Conservation (phyloP, 2,888 invertebrate genomes). For the Nomada ruficornis region DNA sequence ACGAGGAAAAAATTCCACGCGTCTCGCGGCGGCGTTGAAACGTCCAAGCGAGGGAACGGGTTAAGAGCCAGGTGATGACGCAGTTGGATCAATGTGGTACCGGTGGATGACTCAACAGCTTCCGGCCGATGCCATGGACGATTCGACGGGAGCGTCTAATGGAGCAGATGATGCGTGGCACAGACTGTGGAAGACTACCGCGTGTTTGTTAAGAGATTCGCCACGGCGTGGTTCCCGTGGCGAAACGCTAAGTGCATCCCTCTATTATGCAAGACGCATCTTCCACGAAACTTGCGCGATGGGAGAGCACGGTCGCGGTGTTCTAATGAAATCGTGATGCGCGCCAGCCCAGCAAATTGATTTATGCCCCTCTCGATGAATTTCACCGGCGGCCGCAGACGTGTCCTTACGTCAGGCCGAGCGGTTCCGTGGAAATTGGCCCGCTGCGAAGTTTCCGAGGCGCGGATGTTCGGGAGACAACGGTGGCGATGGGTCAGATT, state of each 20-base stretch:
- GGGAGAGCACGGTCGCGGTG: slow-evolving; percentile 57
- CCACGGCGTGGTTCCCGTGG: slow-evolving; percentile 76
- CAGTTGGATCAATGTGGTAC: slow-evolving; percentile 44
- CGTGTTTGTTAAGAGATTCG: slow-evolving; percentile 81
- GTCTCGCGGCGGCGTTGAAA: slow-evolving; percentile 12
- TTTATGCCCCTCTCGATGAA: slow-evolving; percentile 51
- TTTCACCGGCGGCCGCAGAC: slow-evolving; percentile 4
- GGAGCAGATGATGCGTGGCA: slow-evolving; percentile 66
- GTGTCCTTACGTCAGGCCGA: neutral
- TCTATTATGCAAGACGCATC: slow-evolving; percentile 77
- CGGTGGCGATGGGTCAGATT: too few species aligned
- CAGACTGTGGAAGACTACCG: slow-evolving; percentile 65
- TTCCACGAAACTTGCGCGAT: slow-evolving; percentile 70
- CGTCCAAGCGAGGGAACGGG: slow-evolving; percentile 13
- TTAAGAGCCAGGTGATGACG: slow-evolving; percentile 50
- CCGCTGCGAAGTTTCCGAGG: neutral
- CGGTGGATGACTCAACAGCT: slow-evolving; percentile 71
- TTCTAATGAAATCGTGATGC: slow-evolving; percentile 64
- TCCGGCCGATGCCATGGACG: slow-evolving; percentile 61
- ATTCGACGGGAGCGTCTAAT: slow-evolving; percentile 63
- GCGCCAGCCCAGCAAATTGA: slow-evolving; percentile 60
- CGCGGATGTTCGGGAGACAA: too few species aligned
- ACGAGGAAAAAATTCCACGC: neutral
- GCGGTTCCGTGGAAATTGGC: neutral
- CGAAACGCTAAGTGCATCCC: slow-evolving; percentile 78